phyloP scores from a whole-genome alignment of 2,888 invertebrate species.

The Drosophila atripex region DNA sequence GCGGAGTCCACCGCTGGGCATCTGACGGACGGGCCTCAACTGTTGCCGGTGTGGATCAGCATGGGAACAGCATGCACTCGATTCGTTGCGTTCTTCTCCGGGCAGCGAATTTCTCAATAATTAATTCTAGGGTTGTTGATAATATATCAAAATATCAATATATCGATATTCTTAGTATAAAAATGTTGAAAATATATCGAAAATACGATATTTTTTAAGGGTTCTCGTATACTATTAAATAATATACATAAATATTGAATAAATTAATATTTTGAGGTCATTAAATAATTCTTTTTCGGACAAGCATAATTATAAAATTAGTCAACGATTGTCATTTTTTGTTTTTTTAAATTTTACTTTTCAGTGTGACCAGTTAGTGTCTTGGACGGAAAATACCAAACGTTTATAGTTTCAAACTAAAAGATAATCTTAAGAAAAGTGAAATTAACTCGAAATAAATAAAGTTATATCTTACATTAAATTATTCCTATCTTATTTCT shows the following conservation, averaged over 20 bases:
- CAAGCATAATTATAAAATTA: no score
- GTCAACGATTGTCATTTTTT: background rate
- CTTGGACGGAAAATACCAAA: background rate
- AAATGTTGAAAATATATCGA: no score
- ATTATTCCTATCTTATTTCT: no score
- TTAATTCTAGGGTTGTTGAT: constrained; percentile 4
- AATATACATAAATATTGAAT: no score
- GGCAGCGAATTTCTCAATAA: constrained; percentile 1
- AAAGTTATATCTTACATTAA: background rate
- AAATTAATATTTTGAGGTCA: no score
- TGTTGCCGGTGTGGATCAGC: constrained; percentile 16
- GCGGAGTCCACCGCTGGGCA: constrained; percentile 5
- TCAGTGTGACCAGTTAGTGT: constrained; percentile 1
- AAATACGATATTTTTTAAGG: no score
- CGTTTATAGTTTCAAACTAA: background rate
- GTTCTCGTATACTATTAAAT: no score
- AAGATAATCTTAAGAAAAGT: background rate
- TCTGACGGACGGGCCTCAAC: constrained; percentile 6
- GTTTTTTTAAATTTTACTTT: background rate
- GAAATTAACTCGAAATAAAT: background rate
- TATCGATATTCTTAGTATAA: background rate
- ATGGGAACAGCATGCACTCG: constrained; percentile 18
- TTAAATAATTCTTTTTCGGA: no score
- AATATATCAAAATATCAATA: background rate
- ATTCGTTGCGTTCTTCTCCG: constrained; percentile 3